phyloP scores from a whole-genome alignment of 2,888 invertebrate genomes.

The Pasiphila rectangulata region DNA sequence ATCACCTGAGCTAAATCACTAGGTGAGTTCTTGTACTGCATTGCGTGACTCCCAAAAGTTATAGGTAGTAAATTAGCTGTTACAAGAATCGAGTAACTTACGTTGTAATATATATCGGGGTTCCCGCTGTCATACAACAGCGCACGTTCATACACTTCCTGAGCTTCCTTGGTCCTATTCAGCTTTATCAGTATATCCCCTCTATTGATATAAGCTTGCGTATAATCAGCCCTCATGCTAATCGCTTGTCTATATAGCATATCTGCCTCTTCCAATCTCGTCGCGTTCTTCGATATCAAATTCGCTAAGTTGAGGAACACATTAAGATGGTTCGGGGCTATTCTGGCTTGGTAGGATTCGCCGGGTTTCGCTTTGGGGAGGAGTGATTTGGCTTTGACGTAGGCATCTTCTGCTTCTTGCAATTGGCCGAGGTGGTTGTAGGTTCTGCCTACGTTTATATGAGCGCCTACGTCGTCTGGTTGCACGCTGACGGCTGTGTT shows the following conservation, averaged over 20 bases:
- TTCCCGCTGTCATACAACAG: slow-evolving; percentile 95
- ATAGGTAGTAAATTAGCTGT: too few relatives aligned
- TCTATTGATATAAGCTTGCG: slow-evolving; percentile 97
- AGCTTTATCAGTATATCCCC: slow-evolving; percentile 97
- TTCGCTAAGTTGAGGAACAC: slow-evolving; percentile 97
- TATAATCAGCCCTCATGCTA: slow-evolving; percentile 97
- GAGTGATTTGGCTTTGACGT: slow-evolving; percentile 92
- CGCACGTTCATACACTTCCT: slow-evolving; percentile 96
- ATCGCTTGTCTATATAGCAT: slow-evolving; percentile 96
- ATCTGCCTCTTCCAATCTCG: slow-evolving; percentile 96
- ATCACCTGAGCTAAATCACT: too few relatives aligned
- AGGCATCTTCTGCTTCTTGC: slow-evolving; percentile 94
- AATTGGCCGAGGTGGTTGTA: slow-evolving; percentile 91
- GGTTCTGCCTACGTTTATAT: slow-evolving; percentile 97
- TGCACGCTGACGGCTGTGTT: slow-evolving; percentile 96
- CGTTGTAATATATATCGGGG: slow-evolving; percentile 97
- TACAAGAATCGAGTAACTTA: slow-evolving; percentile 71
- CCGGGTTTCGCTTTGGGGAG: slow-evolving; percentile 95
- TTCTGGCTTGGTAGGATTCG: slow-evolving; percentile 96
- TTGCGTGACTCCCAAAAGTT: too few relatives aligned
- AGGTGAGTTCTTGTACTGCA: too few relatives aligned
- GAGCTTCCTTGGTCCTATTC: slow-evolving; percentile 96
- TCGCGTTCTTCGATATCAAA: slow-evolving; percentile 95
- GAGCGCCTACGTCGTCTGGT: slow-evolving; percentile 97
- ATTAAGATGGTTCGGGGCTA: slow-evolving; percentile 97